These are phyloP conservation scores for Siniperca scherzeri DNA, from an alignment of 2,797 vertebrate genomes.

Conservation along the genomic window DNA sequence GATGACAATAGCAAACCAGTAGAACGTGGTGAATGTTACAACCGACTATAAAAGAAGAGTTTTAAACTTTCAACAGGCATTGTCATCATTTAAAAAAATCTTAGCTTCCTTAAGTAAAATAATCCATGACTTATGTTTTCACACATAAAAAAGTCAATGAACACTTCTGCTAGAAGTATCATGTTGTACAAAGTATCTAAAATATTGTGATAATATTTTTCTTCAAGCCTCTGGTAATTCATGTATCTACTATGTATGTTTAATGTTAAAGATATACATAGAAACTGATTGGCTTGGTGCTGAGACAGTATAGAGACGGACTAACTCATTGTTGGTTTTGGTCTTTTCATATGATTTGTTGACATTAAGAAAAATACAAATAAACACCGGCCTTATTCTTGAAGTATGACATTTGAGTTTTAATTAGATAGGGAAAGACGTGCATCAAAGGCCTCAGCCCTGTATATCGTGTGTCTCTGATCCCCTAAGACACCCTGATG, in stretches of 20 bases:
- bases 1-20: neutral
- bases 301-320: neutral
- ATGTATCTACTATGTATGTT: neutral
- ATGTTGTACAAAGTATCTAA: neutral
- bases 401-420: slow-evolving; percentile 21
- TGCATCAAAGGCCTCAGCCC: slow-evolving; percentile 22
- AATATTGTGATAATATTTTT: neutral
- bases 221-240: neutral
- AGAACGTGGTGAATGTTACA: neutral
- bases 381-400: slow-evolving; percentile 15
- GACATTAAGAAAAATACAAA: slow-evolving; percentile 5
- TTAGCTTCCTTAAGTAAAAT: neutral
- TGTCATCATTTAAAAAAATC: neutral
- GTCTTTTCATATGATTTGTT: slow-evolving; percentile 5
- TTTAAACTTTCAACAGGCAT: neutral
- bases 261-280: neutral
- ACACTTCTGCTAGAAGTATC: neutral
- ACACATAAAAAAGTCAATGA: neutral
- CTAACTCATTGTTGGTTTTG: neutral
- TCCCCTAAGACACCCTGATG: slow-evolving; percentile 45
- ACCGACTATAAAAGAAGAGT: neutral
- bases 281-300: neutral
- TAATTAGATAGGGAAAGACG: slow-evolving; percentile 21
- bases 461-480: slow-evolving; percentile 26
- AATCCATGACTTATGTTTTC: neutral